Evolutionary conservation across 2,888 invertebrate species (phyloP), one percentile per base, ranked within the genome.

Genomic region (Lathronympha strigana): DNA sequence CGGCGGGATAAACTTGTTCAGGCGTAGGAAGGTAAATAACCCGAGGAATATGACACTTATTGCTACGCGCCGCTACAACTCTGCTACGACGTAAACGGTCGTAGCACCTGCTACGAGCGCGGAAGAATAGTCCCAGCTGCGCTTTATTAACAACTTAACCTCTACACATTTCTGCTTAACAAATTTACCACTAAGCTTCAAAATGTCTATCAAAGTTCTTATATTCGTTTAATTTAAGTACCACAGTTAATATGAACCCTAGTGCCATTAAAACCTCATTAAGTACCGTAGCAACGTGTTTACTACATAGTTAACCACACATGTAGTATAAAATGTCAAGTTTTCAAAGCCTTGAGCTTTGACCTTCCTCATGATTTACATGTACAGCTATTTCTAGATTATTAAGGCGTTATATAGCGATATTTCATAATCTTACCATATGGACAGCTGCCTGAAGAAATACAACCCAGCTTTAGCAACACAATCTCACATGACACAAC

Each of bases 381-480:
- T 40, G 49, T 61, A 67, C 72, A 72, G 74, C 68, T 74, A 75
- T 73, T 67, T 67, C 64, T 55, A 57, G 40, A 51, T 23, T 31
- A n/a, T 38, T 25, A 1, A 23, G n/a, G 21, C 8, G 40, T 4
- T 21, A 5, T 15, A 31, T 31, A 21, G 19, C 28, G 54, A 66
- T 45, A 68, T 50, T 70, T 70, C 63, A 72, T 72, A 68, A 70
- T 76, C 87, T 86, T 80, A 90, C 89, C 88, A 76, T 82, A 79
- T 78, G 69, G 77, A 83, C 87, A 85, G 86, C 87, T 79, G 84
- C 87, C 86, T 74, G 76, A 77, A 76, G 76, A 77, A 77, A 78
- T 79, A 79, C 79, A 79, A 80, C 75, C 36, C 53, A 53, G 36
- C 74, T 73, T 75, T 69, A 73, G 73, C 77, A 76, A 71, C 77